Evolutionary conservation across 2,888 invertebrate species (phyloP), one percentile per base, ranked within the genome.

Genomic region (Cephus pygmeus): DNA sequence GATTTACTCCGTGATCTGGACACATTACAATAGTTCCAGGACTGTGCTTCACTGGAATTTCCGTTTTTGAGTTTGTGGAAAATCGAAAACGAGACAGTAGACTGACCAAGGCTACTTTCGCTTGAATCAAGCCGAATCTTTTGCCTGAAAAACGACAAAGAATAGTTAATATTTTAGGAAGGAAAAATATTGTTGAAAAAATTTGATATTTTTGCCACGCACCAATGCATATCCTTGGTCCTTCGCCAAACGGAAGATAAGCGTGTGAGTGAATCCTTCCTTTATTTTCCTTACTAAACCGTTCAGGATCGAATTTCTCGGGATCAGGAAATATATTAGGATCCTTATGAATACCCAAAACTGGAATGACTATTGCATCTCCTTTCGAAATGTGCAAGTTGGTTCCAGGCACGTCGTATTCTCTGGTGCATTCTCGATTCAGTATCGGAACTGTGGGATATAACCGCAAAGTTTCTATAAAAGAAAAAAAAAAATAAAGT

Each of bases 391-490:
- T 34, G 30, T 91, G 87, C 76, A 92, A 85, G 4, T 92, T 87
- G 0, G 91, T 92, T 79, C 92, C 91, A 0, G 93, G 92, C 30
- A 93, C 84, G 40, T 88, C 91, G 83, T 93, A 94, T 73, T 93
- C 92, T 79, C 92, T 92, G 40, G 92, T 91, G 75, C 93, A 93
- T 77, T 91, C 88, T 36, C 94, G 92, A 84, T 93, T 93, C 33
- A 94, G 81, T 0, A 92, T 87, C 0, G 93, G 91, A 85, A 93
- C 87, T 0, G 94, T 92, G 23, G 94, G 93, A 83, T 93, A 92
- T 85, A 93, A 93, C 33, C 94, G 91, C 87, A 93, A 84, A 23
- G 91, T 88, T 83, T 93, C 93, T 85, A 11, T 34, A 34, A 36
- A 76, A 76, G 73, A 77, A 74, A 68, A 77, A 73, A 76, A 75